Conservation (phyloP, 2,113 vertebrate species). For the Hypocryptadius cinnamomeus region DNA sequence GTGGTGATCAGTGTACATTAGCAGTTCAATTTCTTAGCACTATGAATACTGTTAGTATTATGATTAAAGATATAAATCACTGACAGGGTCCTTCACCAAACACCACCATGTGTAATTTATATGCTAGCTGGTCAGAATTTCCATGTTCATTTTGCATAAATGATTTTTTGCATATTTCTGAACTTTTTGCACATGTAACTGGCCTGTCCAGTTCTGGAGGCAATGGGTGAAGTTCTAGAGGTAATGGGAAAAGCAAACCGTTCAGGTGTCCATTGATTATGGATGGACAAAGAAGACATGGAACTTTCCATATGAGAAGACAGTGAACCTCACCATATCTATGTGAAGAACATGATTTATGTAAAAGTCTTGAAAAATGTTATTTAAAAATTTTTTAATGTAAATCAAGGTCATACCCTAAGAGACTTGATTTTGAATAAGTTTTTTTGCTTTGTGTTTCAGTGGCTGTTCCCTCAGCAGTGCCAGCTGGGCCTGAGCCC, state of each 20-base stretch:
- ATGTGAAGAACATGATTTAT: background rate
- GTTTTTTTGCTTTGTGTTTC: constrained; percentile 25
- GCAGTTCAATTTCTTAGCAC: background rate
- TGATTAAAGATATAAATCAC: background rate
- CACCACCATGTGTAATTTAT: background rate
- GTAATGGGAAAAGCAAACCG: background rate
- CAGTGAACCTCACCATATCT: too few relatives aligned
- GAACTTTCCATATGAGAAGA: background rate
- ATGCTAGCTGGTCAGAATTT: background rate
- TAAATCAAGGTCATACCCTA: background rate
- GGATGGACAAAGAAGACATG: background rate
- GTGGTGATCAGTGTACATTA: background rate
- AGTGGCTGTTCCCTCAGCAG: constrained; percentile 90
- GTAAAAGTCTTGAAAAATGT: background rate
- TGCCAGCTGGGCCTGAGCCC: constrained; percentile 75
- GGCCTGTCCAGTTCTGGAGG: background rate
- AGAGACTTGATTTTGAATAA: background rate
- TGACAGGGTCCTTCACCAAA: background rate
- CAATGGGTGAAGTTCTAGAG: background rate
- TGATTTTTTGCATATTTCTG: background rate
- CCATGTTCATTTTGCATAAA: background rate
- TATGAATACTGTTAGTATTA: background rate
- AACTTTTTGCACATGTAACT: background rate
- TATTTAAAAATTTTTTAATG: background rate
- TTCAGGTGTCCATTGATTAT: background rate